Conservation (phyloP, 2,888 invertebrate species). For the Invenusta paracnida region DNA sequence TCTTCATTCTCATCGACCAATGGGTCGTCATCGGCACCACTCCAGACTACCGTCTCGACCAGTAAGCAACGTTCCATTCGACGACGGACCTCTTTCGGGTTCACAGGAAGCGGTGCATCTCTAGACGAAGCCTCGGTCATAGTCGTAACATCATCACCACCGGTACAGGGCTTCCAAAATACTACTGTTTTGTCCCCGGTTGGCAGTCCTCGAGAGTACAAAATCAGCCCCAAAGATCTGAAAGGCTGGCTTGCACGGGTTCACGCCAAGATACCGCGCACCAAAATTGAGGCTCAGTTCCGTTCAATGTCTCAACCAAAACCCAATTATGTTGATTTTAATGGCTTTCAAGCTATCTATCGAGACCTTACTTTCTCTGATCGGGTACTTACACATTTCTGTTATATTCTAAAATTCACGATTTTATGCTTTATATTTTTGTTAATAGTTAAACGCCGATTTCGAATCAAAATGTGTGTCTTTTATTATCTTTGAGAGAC, state of each 20-base stretch:
- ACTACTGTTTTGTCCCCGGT: too few relatives aligned
- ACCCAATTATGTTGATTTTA: constrained; percentile 36
- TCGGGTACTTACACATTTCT: background rate
- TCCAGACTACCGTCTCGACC: background rate
- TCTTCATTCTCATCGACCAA: background rate
- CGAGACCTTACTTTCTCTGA: background rate
- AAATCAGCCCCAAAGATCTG: background rate
- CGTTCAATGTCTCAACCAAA: constrained; percentile 5
- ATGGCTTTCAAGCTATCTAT: constrained; percentile 27
- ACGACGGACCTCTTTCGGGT: background rate
- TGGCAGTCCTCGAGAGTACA: background rate
- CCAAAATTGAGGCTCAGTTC: background rate
- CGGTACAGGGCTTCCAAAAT: too few relatives aligned
- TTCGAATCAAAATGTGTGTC: too few relatives aligned
- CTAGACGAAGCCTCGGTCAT: background rate
- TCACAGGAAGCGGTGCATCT: background rate
- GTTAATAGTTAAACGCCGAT: too few relatives aligned
- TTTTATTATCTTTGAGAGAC: too few relatives aligned
- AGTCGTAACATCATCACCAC: background rate
- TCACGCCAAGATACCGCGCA: background rate
- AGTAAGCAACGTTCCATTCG: background rate
- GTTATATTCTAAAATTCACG: background rate
- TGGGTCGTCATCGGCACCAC: background rate
- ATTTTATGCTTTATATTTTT: background rate
- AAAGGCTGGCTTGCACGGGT: background rate